Evolutionary conservation across 2,888 invertebrate species (phyloP).

Genomic region (Luperina nickerlii): DNA sequence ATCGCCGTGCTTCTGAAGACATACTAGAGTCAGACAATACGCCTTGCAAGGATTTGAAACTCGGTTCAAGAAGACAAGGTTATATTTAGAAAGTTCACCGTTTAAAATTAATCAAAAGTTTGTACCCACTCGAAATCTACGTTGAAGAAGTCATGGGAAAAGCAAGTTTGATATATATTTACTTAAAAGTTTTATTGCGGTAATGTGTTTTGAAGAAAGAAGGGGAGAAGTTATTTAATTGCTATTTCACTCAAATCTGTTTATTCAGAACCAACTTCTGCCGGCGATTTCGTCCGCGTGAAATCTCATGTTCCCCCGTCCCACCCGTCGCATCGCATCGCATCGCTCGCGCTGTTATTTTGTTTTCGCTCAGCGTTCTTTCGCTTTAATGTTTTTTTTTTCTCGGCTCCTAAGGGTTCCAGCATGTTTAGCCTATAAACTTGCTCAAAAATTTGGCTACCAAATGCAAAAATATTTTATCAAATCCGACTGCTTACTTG

Average conservation of each 20-base stretch:
- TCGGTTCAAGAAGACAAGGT: not conserved
- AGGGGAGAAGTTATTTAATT: not conserved
- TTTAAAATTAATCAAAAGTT: constrained; percentile 1
- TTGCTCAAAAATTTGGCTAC: not conserved
- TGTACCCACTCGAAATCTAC: not conserved
- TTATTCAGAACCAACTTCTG: not conserved
- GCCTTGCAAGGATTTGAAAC: not conserved
- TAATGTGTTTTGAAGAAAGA: not conserved
- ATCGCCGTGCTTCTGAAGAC: not conserved
- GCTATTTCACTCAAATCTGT: not conserved
- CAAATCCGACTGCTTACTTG: not conserved
- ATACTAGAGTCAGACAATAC: not conserved
- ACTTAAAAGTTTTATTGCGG: not conserved
- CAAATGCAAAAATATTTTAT: not conserved
- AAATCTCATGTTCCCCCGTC: not conserved
- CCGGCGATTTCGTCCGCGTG: not conserved
- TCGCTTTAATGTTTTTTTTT: not conserved
- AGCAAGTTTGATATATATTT: not conserved
- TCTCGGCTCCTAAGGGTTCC: not conserved
- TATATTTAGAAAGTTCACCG: not conserved
- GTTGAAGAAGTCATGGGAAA: not conserved
- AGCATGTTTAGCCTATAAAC: not conserved
- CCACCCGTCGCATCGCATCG: not conserved
- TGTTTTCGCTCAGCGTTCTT: not conserved
- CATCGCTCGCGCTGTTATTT: not conserved